Conservation (phyloP, 2,888 invertebrate species). For the Lamellibrachia satsuma region DNA sequence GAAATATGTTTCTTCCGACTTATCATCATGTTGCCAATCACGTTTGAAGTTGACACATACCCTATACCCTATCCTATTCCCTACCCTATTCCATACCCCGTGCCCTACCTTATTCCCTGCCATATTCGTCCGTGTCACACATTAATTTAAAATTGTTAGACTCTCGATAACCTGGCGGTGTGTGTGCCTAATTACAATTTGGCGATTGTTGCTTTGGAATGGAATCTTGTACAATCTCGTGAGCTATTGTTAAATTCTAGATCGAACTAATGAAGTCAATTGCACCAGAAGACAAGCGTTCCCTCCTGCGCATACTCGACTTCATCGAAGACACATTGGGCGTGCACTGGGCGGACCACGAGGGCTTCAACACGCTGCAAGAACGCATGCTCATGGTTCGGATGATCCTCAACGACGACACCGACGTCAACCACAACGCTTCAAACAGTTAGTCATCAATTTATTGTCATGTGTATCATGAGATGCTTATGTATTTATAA, state of each 20-base stretch:
- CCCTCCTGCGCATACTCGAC: constrained; percentile 52
- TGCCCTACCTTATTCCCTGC: too few relatives aligned
- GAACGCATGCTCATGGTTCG: constrained; percentile 24
- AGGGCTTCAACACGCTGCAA: constrained; percentile 60
- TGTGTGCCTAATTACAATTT: too few relatives aligned
- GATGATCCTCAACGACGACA: constrained; percentile 18
- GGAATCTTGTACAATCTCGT: too few relatives aligned
- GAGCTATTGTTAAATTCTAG: constrained; percentile 38
- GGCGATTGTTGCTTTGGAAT: too few relatives aligned
- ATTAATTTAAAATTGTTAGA: too few relatives aligned
- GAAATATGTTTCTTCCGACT: too few relatives aligned
- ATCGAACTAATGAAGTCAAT: constrained; percentile 53
- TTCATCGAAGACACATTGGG: constrained; percentile 54
- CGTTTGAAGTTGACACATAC: too few relatives aligned
- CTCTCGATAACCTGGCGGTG: too few relatives aligned
- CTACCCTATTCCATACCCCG: too few relatives aligned
- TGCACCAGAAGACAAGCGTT: constrained; percentile 46
- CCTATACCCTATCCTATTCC: too few relatives aligned
- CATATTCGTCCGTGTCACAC: too few relatives aligned
- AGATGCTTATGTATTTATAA: neutral
- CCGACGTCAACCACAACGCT: neutral
- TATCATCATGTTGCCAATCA: too few relatives aligned
- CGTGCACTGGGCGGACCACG: constrained; percentile 58
- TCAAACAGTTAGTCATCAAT: neutral
- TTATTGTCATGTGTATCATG: neutral